Conservation (phyloP, 2,113 vertebrate species). For the Eolophus roseicapilla region DNA sequence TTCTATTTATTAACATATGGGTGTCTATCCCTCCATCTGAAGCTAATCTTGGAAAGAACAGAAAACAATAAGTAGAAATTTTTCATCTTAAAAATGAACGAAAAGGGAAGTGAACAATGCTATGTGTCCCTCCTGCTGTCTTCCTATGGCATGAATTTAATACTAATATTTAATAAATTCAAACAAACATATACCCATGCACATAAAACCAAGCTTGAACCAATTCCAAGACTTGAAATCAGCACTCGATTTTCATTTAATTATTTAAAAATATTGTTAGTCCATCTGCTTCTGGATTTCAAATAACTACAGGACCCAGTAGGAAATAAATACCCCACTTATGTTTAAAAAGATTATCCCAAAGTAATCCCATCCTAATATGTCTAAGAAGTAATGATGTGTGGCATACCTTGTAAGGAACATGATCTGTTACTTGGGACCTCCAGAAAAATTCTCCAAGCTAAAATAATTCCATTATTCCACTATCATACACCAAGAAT, state of each 20-base stretch:
- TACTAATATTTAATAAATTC: not conserved
- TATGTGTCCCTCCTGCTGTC: not conserved
- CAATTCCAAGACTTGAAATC: not conserved
- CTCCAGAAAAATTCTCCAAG: not conserved
- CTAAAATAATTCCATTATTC: not conserved
- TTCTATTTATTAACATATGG: not conserved
- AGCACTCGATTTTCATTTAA: not conserved
- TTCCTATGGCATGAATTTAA: not conserved
- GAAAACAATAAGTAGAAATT: not conserved
- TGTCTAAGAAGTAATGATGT: not conserved
- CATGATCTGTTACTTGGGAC: not conserved
- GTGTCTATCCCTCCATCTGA: not conserved
- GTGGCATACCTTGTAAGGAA: not conserved
- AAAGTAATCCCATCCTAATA: not conserved
- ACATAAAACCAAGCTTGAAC: not conserved
- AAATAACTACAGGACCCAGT: not conserved
- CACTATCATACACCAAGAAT: not conserved
- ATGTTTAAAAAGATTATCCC: not conserved
- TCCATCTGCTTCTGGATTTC: not conserved
- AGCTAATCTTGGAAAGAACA: not conserved
- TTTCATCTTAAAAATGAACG: not conserved
- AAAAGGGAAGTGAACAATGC: fast-evolving
- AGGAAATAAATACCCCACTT: not conserved
- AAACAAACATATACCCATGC: not conserved
- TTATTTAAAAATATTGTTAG: not conserved